Base-by-base conservation (phyloP, 2,113 vertebrate species). In the Limnothrissa miodon region DNA sequence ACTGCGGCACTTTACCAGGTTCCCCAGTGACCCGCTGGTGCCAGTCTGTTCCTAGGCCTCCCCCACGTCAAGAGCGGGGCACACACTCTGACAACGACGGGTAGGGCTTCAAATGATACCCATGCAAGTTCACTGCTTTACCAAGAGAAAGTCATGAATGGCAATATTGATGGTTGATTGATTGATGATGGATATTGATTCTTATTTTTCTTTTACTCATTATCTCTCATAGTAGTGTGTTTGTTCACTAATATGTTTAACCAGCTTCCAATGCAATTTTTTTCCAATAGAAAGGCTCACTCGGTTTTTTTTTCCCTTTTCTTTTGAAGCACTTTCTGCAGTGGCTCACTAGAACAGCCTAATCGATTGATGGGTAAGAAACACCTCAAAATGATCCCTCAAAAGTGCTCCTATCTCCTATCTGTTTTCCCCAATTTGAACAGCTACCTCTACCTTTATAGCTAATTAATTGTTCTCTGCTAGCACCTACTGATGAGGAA, bases 1-100 rank as follows among this genome's bases (percentile, higher is more conserved):
- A 98, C 82, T 96, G 96, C 42, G 97, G 96, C 80, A 90, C 96
- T 19, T 87, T 90, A 84, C 83, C 85, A 0, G 83, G 62, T 0
- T 8, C 90, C 82, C 45, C 87, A 81, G 84, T 59, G 36, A 82
- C 36, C 1, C 84, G 84, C 51, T 89, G 90, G 91, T 90, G 62
- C 74, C 88, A 84, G 42, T 88, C 85, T 0, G 82, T 88, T 5
- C 70, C 92, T 0, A 87, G 89, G 0, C 90, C 92, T 23, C 91
- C 87, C 0, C 89, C 92, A 5, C 86, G 80, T 0, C 91, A 91
- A 45, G 92, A 94, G 9, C 36, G 81, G 0, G 83, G 82, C 19
- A 84, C 90, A 59, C 86, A 11, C 0, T 83, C 81, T 0, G 82
- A 93, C 48, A 94, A 91, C 42, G 92, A 91, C 86, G 92, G 95